Base-by-base conservation (phyloP, 2,888 invertebrate species). In the Anodontia alba region DNA sequence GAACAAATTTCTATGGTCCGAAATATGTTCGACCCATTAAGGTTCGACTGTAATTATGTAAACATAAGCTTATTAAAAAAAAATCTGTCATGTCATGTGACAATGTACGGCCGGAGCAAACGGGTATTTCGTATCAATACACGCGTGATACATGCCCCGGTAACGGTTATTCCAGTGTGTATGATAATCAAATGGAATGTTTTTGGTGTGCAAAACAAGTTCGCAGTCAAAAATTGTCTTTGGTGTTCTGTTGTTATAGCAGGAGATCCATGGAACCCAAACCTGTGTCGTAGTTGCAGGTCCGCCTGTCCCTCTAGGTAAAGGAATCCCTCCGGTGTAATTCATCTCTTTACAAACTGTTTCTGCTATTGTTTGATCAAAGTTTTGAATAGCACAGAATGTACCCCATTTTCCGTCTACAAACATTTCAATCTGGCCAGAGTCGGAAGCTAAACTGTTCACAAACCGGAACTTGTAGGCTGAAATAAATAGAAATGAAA, bases 361-460 rank as follows among this genome's bases (percentile, higher is more conserved):
- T 43, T 85, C 82, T 7, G 85, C 85, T 0, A 81, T 72, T 17
- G 78, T 80, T 49, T 82, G 80, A 71, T 85, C 80, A 67, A 80
- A 82, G 42, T 69, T 73, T 38, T 73, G 57, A 1, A 80, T 73
- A 1, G 76, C 85, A 78, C 85, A 85, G 38, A 85, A 67, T 38
- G 80, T 57, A 36, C 85, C 78, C 85, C 85, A 85, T 26, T 76
- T 70, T 31, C 76, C 80, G 42, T 75, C 80, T 49, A 85, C 67
- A 51, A 68, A 75, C 74, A 85, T 85, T 51, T 85, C 82, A 5
- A 85, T 80, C 76, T 82, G 73, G n/a, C 85, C 85, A 0, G 82
- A 78, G 38, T 82, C 57, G 12, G 57, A 62, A 17, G 31, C n/a
- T 5, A 67, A 26, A 0, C 73, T 80, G 62, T 78, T 78, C 15